Evolutionary conservation across 2,797 vertebrate genomes (phyloP).

Genomic region (Rhinatrema bivittatum): DNA sequence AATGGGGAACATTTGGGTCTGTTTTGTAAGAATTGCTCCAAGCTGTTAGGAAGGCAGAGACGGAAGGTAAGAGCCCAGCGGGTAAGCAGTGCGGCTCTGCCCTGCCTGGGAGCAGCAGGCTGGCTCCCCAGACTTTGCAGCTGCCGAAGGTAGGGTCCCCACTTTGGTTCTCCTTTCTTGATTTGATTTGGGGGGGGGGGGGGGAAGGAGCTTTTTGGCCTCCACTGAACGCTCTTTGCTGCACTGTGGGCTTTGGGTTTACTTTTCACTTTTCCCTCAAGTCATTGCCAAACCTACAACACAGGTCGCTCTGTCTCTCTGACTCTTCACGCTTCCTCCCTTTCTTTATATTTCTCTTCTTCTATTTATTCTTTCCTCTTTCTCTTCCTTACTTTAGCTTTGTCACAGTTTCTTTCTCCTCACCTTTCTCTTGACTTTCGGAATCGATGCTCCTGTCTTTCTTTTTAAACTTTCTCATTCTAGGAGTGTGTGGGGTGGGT

Average conservation of each 20-base stretch:
- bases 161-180: slow-evolving; percentile 38
- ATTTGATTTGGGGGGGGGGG: no score
- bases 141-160: slow-evolving; percentile 55
- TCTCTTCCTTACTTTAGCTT: no score
- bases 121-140: slow-evolving; percentile 42
- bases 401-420: no score
- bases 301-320: no score
- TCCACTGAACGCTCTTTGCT: neutral
- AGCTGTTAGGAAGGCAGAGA: slow-evolving; percentile 68
- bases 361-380: neutral
- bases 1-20: slow-evolving; percentile 69
- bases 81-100: slow-evolving; percentile 46
- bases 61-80: slow-evolving; percentile 57
- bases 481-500: slow-evolving; percentile 3
- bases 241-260: neutral
- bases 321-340: slow-evolving; percentile 24
- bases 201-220: neutral
- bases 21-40: slow-evolving; percentile 73
- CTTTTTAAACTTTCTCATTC: slow-evolving; percentile 12
- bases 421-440: no score
- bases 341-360: neutral
- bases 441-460: no score
- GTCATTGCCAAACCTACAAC: no score
- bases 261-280: no score
- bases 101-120: slow-evolving; percentile 44